These are phyloP conservation scores for Cephus rjabovi DNA, from an alignment of 2,888 invertebrate species.

Conservation along the genomic window DNA sequence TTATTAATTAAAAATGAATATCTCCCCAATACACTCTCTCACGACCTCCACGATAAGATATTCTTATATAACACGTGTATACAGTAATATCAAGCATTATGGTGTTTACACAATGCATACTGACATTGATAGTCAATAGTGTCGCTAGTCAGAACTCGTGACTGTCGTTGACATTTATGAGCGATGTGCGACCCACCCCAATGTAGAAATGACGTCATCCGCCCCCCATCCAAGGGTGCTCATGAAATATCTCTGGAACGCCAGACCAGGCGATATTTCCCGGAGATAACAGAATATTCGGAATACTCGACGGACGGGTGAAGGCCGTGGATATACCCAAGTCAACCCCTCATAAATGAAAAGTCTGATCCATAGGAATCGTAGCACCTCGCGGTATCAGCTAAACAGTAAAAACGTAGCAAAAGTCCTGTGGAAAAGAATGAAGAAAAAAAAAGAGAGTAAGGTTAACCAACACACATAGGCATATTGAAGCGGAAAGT, in stretches of 20 bases:
- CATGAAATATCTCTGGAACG: conserved; percentile 23
- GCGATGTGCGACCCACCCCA: conserved; percentile 56
- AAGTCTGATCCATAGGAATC: neutral
- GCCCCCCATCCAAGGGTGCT: neutral
- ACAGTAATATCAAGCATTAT: neutral
- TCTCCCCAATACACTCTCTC: neutral
- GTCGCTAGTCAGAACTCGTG: conserved; percentile 29
- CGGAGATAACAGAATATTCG: conserved; percentile 25
- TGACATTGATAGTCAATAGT: conserved; percentile 32
- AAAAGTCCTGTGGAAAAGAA: neutral
- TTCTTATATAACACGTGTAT: too few species aligned
- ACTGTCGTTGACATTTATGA: conserved; percentile 65
- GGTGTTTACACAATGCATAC: conserved; percentile 2
- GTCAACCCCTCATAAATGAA: neutral
- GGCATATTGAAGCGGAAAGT: neutral
- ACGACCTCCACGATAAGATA: too few species aligned
- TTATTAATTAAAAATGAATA: neutral
- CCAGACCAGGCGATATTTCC: neutral
- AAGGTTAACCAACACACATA: neutral
- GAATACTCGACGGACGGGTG: neutral
- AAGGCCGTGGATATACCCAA: conserved; percentile 19
- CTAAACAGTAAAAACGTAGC: neutral
- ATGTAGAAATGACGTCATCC: neutral
- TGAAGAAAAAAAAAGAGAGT: neutral
- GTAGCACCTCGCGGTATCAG: neutral